Percentiles rank a stretch among this genome's conserved stretches.
Conservation (phyloP, 2,888 invertebrate genomes). For the Girardia tigrina region DNA sequence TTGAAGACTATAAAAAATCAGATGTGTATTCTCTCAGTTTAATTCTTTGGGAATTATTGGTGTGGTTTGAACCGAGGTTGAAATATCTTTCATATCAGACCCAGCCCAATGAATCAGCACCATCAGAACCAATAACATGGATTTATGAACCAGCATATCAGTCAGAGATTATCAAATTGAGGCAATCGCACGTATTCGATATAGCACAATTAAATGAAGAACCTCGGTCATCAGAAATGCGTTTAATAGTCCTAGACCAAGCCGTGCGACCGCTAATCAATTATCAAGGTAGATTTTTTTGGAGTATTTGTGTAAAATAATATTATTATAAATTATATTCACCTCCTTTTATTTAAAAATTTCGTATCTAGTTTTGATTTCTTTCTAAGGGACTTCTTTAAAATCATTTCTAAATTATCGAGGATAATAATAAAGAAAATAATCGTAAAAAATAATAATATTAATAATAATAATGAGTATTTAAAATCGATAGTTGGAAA, state of each 20-base stretch:
- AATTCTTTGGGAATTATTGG: slow-evolving; percentile 32
- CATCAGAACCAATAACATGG: not conserved
- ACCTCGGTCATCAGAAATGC: not conserved
- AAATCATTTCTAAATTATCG: too few species aligned
- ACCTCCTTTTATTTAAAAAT: too few species aligned
- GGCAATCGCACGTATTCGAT: not conserved
- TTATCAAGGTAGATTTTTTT: not conserved
- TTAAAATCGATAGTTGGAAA: too few species aligned
- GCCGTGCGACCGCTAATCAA: not conserved
- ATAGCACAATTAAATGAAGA: not conserved
- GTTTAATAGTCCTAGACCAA: not conserved
- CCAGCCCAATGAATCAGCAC: not conserved
- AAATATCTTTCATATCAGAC: not conserved
- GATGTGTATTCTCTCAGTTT: slow-evolving; percentile 34
- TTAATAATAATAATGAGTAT: too few species aligned
- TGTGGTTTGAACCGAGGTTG: slow-evolving; percentile 17
- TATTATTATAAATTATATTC: too few species aligned
- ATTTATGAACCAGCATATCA: slow-evolving; percentile 19
- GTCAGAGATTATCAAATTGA: slow-evolving; percentile 1
- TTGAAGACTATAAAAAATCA: slow-evolving; percentile 28
- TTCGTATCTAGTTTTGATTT: too few species aligned
- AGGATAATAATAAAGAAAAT: too few species aligned
- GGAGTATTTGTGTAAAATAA: too few species aligned
- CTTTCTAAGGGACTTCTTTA: too few species aligned
- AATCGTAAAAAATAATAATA: too few species aligned